Evolutionary conservation across 2,113 vertebrate species (phyloP), one percentile per base, ranked within the genome.

Genomic region (Apus apus): DNA sequence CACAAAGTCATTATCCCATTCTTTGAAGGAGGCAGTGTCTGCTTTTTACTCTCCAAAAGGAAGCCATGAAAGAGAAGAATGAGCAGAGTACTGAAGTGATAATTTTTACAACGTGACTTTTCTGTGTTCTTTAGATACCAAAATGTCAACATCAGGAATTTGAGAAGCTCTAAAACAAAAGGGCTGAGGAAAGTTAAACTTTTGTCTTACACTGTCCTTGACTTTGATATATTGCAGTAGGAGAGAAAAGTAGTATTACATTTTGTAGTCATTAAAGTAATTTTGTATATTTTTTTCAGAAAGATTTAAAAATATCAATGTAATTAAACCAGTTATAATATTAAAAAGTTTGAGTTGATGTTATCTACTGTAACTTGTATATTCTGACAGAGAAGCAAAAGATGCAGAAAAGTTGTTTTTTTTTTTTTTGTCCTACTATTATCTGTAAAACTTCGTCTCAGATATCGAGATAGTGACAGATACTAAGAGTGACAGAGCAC

Each of bases 241-340:
- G 19, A 12, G 46, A 76, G 43, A 80, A 13, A 93, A 94, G 51
- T 50, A 95, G 90, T 79, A 89, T 7, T 15, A 15, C 67, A 9
- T 80, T 95, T 85, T 93, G 79, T 51, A 94, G 51, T 81, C 29
- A 70, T 68, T 54, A 45, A 89, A 85, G 48, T 80, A 94, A 94
- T 96, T 90, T 64, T 64, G 29, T 86, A 20, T 89, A 92, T 95
- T 96, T 96, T 97, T 89, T 85, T 91, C 56, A 93, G 89, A 68
- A 96, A 71, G 48, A 87, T 64, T 61, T 74, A 65, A 88, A 96
- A 96, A 80, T 71, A 95, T 76, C 84, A 72, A 16, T 85, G 79
- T 92, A 82, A 96, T 97, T 97, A 97, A 97, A 93, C 27, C n/a
- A 96, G 62, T 83, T 94, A 95, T 70, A 46, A 60, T 78, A 78